Conservation (phyloP, 1,140 invertebrate genomes). For the Aphelinus atriplicis region DNA sequence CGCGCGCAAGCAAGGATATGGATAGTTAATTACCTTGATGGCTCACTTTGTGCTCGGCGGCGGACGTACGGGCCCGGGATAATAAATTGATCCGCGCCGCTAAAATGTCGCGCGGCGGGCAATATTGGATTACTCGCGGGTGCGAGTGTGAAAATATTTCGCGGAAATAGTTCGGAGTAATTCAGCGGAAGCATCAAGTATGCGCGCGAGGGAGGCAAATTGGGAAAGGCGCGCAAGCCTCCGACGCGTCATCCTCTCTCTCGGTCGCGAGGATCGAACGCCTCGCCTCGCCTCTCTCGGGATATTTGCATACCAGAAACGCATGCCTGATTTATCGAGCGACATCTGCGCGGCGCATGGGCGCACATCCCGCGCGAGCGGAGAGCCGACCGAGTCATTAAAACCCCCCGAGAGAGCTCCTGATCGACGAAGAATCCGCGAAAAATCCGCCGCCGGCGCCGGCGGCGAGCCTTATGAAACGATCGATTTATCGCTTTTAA, state of each 20-base stretch:
- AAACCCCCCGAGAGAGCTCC: background rate
- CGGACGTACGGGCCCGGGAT: no score
- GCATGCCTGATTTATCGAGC: constrained; percentile 31
- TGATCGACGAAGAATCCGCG: background rate
- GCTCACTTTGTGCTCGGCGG: no score
- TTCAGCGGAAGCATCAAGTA: background rate
- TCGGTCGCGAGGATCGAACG: constrained; percentile 2
- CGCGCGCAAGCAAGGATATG: no score
- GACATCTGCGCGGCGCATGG: constrained; percentile 21
- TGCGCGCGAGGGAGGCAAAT: background rate
- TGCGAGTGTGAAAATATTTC: no score
- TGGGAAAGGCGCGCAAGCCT: constrained; percentile 8
- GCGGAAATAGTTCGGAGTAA: no score
- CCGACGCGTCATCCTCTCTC: background rate
- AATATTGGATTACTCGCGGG: no score
- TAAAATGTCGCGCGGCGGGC: no score
- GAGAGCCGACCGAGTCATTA: constrained; percentile 23
- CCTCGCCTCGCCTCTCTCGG: background rate
- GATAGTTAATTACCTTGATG: no score
- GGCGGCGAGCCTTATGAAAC: constrained; percentile 9
- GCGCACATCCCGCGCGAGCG: constrained; percentile 9
- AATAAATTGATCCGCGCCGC: no score
- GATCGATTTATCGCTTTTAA: constrained; percentile 31
- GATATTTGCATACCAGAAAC: constrained; percentile 46
- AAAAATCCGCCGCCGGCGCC: background rate